Conservation (phyloP, 2,888 invertebrate species). For the Chymomyza caudatula region DNA sequence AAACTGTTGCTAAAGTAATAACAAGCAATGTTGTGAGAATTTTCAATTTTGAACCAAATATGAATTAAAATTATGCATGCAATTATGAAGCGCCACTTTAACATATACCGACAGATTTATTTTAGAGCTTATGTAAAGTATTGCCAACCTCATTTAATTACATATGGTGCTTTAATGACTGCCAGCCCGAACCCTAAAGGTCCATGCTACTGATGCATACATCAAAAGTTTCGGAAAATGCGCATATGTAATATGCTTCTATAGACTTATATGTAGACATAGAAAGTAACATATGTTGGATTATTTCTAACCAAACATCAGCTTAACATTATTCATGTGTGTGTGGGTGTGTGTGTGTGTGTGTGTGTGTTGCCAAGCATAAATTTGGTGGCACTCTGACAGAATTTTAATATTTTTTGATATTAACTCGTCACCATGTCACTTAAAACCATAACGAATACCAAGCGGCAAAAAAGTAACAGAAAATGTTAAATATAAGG, state of each 20-base stretch:
- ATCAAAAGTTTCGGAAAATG: background rate
- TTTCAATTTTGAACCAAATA: too few relatives aligned
- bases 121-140: background rate
- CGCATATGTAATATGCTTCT: background rate
- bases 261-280: background rate
- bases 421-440: slow-evolving; percentile 8
- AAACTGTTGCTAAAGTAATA: too few relatives aligned
- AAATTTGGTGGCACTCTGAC: background rate
- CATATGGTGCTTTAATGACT: background rate
- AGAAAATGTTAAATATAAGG: background rate
- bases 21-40: background rate
- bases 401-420: background rate
- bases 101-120: background rate
- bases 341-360: too few relatives aligned
- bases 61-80: background rate
- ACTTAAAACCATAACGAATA: background rate
- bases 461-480: background rate
- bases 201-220: background rate
- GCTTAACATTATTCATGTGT: background rate
- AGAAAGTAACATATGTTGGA: background rate
- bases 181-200: background rate
- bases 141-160: background rate
- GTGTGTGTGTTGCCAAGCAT: background rate
- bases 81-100: background rate
- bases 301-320: background rate